Evolutionary conservation across 2,797 vertebrate species (phyloP).

Genomic region (Urosaurus nigricauda): DNA sequence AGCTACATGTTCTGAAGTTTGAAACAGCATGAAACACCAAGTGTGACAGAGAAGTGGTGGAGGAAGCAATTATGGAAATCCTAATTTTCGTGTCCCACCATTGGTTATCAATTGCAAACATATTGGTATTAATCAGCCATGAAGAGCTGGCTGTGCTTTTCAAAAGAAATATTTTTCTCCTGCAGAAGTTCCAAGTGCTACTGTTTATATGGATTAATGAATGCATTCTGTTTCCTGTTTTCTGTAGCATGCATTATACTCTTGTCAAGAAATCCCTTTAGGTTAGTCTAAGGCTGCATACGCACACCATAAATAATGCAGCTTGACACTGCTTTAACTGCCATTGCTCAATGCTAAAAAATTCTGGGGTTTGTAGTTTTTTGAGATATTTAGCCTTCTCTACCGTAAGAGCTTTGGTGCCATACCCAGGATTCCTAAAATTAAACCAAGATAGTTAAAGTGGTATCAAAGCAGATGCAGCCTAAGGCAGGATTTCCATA

Average conservation of each 20-base stretch:
- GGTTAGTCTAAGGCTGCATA: neutral
- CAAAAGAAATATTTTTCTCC: neutral
- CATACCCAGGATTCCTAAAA: no score
- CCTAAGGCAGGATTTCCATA: no score
- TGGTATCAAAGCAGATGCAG: no score
- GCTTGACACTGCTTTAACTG: no score
- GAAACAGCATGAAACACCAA: neutral
- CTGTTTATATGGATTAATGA: neutral
- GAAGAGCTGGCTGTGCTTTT: neutral
- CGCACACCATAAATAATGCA: no score
- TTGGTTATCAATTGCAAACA: neutral
- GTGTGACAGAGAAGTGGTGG: neutral
- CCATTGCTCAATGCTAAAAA: no score
- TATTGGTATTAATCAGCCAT: neutral
- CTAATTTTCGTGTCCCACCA: conserved; percentile 21
- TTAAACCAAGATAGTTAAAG: no score
- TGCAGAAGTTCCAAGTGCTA: neutral
- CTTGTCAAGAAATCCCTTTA: neutral
- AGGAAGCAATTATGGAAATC: neutral
- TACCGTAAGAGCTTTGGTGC: no score
- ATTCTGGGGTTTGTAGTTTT: no score
- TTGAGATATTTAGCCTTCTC: no score
- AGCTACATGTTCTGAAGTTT: neutral
- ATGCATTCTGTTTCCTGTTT: neutral
- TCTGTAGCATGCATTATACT: neutral